Percentiles rank a stretch among this genome's conserved stretches.
Evolutionary conservation across 2,113 vertebrate species (phyloP).

Genomic region (Amphilophus citrinellus): DNA sequence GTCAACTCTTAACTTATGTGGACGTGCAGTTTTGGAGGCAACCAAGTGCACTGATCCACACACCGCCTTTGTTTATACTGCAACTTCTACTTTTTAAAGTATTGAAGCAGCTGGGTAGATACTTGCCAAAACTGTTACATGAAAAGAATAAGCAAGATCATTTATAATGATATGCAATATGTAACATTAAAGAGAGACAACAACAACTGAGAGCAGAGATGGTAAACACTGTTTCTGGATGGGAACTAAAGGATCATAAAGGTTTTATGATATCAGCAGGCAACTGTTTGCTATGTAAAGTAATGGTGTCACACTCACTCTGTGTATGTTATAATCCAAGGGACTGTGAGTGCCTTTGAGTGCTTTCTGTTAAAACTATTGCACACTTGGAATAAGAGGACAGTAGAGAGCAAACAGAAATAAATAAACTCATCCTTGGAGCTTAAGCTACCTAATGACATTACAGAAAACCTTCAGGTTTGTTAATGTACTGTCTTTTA

Average conservation of each 20-base stretch:
- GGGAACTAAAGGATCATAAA: not conserved
- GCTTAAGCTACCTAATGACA: not conserved
- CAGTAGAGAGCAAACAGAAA: not conserved
- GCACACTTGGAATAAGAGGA: not conserved
- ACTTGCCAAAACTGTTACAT: not conserved
- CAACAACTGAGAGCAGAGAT: not conserved
- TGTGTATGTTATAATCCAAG: not conserved
- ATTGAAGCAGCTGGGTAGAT: not conserved
- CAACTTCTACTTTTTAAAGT: not conserved
- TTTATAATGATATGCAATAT: not conserved
- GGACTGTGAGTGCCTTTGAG: not conserved
- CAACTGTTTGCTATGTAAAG: not conserved
- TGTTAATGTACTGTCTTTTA: not conserved
- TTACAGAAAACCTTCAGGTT: not conserved
- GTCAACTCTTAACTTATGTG: not conserved
- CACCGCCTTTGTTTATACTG: not conserved
- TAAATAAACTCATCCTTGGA: not conserved
- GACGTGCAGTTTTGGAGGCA: not conserved
- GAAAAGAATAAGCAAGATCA: not conserved
- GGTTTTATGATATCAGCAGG: not conserved
- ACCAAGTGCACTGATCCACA: not conserved
- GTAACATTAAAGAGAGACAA: too few species aligned
- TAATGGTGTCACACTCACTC: not conserved
- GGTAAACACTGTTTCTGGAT: not conserved
- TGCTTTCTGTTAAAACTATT: not conserved